Base-by-base conservation (phyloP, 2,113 vertebrate species). In the Rhodinocichla rosea region DNA sequence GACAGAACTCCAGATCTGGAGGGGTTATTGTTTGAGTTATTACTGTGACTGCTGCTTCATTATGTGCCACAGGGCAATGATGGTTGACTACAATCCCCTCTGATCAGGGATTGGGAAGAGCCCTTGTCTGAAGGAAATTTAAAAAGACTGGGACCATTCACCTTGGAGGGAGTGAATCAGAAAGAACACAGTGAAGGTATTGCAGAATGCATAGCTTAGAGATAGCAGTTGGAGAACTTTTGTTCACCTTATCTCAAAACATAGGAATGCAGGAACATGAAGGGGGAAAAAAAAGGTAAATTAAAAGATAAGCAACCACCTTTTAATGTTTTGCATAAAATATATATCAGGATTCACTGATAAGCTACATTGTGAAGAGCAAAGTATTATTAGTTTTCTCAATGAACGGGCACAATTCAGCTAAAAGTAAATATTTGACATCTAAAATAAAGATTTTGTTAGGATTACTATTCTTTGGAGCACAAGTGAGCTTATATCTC, bases 351-450 rank as follows among this genome's bases (percentile, higher is more conserved):
- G 88, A 93, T 74, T 86, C 75, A 83, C 85, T 59, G 76, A 65
- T 71, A 63, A 24, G n/a, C 21, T 74, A 67, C 49, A n/a, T 45
- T 71, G 60, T 57, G 15, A 82, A 62, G 47, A 87, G 59, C 70
- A 59, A 88, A 52, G 63, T 62, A 59, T 47, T 86, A 50, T 83
- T 67, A 59, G 55, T 65, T 67, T 88, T 86, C 70, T 79, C 56
- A 83, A 60, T 78, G 87, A 53, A 83, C 59, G 52, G 79, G 50
- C 30, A 68, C 59, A 82, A 91, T 91, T 91, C 39, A 86, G 55
- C 35, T 88, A 52, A 64, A 91, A 91, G 87, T 83, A 95, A 95
- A 95, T 88, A 92, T 83, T 63, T 87, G 86, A 83, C 56, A 74
- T 59, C 45, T 33, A 77, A 90, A 95, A 79, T 16, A 90, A 79